Conservation (phyloP, 2,113 vertebrate genomes). For the Perccottus glenii region DNA sequence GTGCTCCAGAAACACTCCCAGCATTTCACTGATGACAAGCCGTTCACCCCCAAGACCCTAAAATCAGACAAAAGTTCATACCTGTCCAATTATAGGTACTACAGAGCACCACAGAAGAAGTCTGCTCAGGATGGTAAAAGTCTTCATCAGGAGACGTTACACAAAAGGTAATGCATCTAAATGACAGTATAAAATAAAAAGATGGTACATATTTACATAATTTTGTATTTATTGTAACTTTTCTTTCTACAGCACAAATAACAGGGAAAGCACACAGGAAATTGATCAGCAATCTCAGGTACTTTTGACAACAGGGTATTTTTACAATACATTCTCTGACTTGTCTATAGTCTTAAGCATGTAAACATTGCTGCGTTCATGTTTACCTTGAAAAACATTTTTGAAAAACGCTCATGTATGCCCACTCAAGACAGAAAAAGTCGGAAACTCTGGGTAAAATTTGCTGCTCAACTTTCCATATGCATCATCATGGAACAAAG, state of each 20-base stretch:
- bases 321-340: not conserved
- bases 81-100: slow-evolving; percentile 88
- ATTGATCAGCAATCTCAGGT: slow-evolving; percentile 67
- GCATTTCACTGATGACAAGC: slow-evolving; percentile 82
- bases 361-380: too few relatives aligned
- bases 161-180: slow-evolving; percentile 76
- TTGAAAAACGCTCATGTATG: too few relatives aligned
- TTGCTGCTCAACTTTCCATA: too few relatives aligned
- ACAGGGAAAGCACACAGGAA: slow-evolving; percentile 38
- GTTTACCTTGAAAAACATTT: too few relatives aligned
- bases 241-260: slow-evolving; percentile 57
- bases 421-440: too few relatives aligned
- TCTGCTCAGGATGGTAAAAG: slow-evolving; percentile 36
- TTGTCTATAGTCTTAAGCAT: too few relatives aligned
- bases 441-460: too few relatives aligned
- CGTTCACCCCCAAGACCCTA: slow-evolving; percentile 91
- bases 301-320: slow-evolving; percentile 9
- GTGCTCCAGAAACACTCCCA: slow-evolving; percentile 87
- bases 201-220: not conserved
- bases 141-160: slow-evolving; percentile 74
- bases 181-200: not conserved
- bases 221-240: not conserved
- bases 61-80: slow-evolving; percentile 86
- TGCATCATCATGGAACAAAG: too few relatives aligned
- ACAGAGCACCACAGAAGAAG: slow-evolving; percentile 83